A percentile compares a stretch with the other conserved stretches of the same genome.
Evolutionary conservation across 2,797 vertebrate genomes (phyloP).

Genomic region (Acanthopagrus latus): DNA sequence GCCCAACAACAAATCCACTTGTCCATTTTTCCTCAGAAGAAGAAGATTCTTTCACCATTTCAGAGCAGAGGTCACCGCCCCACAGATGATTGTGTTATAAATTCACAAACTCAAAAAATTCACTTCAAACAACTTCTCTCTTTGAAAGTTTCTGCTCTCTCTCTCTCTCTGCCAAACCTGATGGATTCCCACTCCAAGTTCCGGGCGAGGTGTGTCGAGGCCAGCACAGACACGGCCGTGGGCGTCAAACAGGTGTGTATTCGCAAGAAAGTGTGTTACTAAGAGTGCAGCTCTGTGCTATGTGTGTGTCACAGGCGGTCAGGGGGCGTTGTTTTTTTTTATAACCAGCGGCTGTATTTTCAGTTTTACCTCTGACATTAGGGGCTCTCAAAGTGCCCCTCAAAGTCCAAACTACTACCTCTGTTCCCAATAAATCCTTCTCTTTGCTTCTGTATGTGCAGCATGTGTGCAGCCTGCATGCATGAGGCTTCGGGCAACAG

Average conservation of each 20-base stretch:
- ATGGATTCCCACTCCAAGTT: conserved; percentile 54
- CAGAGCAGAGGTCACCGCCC: conserved; percentile 44
- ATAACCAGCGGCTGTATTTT: conserved; percentile 67
- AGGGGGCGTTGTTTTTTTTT: conserved; percentile 28
- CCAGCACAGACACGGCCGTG: conserved; percentile 45
- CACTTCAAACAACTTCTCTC: conserved; percentile 25
- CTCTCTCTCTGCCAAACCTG: conserved; percentile 30
- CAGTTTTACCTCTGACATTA: conserved; percentile 73
- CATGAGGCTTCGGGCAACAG: conserved; percentile 13
- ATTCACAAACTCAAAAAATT: conserved; percentile 31
- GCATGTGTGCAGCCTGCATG: conserved; percentile 24
- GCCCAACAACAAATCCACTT: conserved; percentile 36
- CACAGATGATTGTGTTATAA: conserved; percentile 30
- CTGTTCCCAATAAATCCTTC: conserved; percentile 60
- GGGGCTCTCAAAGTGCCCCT: conserved; percentile 63
- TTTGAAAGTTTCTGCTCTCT: neutral
- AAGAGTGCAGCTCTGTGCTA: conserved; percentile 12
- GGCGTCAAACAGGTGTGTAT: conserved; percentile 67
- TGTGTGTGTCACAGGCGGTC: conserved; percentile 16
- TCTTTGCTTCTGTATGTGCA: conserved; percentile 40
- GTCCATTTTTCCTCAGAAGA: conserved; percentile 30
- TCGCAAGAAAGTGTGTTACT: conserved; percentile 20
- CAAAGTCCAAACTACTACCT: conserved; percentile 66
- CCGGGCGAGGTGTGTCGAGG: conserved; percentile 63
- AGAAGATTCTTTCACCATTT: conserved; percentile 31